These are phyloP conservation scores for Monopterus albus DNA, from an alignment of 2,113 vertebrate species.

Conservation along the genomic window DNA sequence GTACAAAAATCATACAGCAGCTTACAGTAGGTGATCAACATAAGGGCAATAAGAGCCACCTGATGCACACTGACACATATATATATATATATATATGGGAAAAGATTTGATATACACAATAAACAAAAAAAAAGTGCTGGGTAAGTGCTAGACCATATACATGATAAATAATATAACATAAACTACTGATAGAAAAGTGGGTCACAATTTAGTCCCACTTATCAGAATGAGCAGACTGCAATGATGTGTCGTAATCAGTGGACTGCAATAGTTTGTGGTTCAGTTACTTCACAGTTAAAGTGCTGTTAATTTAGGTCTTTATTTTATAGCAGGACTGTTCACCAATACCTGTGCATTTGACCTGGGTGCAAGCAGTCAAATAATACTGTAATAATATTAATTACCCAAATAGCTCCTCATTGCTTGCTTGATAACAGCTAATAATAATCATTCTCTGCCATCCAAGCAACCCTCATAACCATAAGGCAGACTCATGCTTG, in stretches of 20 bases:
- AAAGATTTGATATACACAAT: constrained; percentile 1
- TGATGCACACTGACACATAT: background rate
- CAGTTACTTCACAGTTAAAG: background rate
- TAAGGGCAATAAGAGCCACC: background rate
- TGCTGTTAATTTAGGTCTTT: background rate
- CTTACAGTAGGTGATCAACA: constrained; percentile 10
- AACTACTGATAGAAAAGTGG: background rate
- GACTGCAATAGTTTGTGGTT: background rate
- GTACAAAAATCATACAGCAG: background rate
- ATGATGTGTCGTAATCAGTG: background rate
- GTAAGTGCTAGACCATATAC: background rate
- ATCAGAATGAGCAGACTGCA: background rate
- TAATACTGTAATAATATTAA: too few relatives aligned
- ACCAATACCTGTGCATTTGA: too few relatives aligned
- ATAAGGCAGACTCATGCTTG: background rate
- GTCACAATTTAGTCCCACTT: background rate
- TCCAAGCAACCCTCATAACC: background rate
- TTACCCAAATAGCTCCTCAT: too few relatives aligned
- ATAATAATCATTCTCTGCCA: background rate
- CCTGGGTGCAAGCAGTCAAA: too few relatives aligned
- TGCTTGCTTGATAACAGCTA: background rate
- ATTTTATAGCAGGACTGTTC: background rate
- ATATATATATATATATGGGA: background rate
- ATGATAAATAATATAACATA: background rate
- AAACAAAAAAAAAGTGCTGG: background rate